These are phyloP conservation scores for Drosophila bunnanda DNA, from an alignment of 2,888 invertebrate genomes.

Conservation along the genomic window DNA sequence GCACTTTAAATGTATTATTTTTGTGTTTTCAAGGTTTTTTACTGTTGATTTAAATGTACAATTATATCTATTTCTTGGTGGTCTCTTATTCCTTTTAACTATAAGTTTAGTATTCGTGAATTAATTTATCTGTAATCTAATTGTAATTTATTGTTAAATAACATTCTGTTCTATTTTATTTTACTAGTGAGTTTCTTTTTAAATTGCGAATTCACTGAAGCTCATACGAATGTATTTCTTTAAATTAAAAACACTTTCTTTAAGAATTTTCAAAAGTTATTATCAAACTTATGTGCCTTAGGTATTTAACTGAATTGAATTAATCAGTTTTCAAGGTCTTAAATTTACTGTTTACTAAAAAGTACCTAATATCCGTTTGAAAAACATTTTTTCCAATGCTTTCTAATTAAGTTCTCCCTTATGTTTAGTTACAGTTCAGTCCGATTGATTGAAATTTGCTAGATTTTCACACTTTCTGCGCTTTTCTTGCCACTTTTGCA, in stretches of 20 bases:
- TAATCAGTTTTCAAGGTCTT: background rate
- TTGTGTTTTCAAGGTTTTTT: background rate
- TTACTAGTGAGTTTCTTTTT: fast-evolving
- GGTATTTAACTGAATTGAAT: background rate
- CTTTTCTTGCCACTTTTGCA: constrained; percentile 26
- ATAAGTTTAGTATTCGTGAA: too few species aligned
- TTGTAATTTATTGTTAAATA: background rate
- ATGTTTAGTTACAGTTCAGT: constrained; percentile 4
- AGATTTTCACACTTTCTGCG: constrained; percentile 30
- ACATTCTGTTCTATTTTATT: background rate
- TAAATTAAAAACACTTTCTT: background rate
- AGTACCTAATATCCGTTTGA: background rate
- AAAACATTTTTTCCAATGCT: background rate
- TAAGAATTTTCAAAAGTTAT: background rate
- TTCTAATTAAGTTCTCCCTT: background rate
- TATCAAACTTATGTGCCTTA: too few species aligned
- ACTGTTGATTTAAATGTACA: too few species aligned
- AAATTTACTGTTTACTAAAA: background rate
- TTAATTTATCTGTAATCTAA: too few species aligned
- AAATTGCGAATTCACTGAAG: background rate
- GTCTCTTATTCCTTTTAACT: too few species aligned
- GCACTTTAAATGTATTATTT: background rate
- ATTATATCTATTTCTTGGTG: too few species aligned
- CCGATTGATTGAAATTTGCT: background rate
- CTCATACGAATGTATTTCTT: background rate